A percentile compares a stretch with the other conserved stretches of the same genome.
Conservation (phyloP, 1,140 invertebrate species). For the Cotesia glomerata region DNA sequence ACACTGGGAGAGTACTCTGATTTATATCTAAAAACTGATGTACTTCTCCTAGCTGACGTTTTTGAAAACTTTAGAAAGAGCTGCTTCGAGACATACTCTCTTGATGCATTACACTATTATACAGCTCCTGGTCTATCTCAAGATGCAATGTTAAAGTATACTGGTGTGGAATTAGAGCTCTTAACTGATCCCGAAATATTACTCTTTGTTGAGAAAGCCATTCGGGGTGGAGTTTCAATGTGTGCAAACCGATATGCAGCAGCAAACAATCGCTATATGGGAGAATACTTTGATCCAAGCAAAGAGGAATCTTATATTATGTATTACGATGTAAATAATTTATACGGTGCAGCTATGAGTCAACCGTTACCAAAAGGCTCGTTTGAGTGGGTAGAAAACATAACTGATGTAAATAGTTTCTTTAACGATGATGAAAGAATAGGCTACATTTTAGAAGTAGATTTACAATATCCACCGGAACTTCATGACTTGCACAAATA, state of each 20-base stretch:
- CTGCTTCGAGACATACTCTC: slow-evolving; percentile 37
- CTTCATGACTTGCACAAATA: no score
- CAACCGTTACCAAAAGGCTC: slow-evolving; percentile 52
- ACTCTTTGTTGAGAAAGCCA: slow-evolving; percentile 54
- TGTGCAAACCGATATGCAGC: slow-evolving; percentile 51
- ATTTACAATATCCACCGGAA: no score
- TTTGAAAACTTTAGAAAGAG: slow-evolving; percentile 60
- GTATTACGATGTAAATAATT: slow-evolving; percentile 66
- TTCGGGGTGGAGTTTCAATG: slow-evolving; percentile 54
- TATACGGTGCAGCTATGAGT: slow-evolving; percentile 65
- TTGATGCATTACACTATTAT: slow-evolving; percentile 52
- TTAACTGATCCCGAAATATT: slow-evolving; percentile 59
- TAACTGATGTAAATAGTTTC: slow-evolving; percentile 38
- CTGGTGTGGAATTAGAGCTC: slow-evolving; percentile 58
- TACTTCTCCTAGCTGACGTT: slow-evolving; percentile 47
- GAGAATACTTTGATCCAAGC: slow-evolving; percentile 50
- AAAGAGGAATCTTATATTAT: slow-evolving; percentile 49
- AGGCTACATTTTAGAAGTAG: no score
- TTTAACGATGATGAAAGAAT: no score
- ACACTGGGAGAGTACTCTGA: slow-evolving; percentile 28
- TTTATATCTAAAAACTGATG: slow-evolving; percentile 10
- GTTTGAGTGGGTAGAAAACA: slow-evolving; percentile 59
- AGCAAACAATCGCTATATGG: slow-evolving; percentile 61
- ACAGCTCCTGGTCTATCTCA: slow-evolving; percentile 53
- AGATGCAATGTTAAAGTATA: slow-evolving; percentile 47